Evolutionary conservation across 1,140 invertebrate genomes (phyloP).

Genomic region (Zaprionus ghesquierei): DNA sequence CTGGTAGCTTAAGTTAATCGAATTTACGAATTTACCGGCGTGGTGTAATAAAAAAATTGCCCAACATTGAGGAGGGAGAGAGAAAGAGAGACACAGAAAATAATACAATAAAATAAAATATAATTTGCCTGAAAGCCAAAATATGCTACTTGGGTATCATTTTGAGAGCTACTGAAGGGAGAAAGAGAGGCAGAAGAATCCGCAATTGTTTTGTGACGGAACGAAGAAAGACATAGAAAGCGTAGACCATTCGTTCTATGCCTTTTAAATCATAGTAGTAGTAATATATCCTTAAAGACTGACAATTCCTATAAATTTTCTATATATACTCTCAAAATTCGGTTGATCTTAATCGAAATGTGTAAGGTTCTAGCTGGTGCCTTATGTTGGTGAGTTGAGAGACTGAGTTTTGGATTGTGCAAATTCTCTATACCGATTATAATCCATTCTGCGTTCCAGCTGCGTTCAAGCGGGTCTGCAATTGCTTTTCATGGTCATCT

Average conservation of each 20-base stretch:
- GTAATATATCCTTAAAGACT: too few species aligned
- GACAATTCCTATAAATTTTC: too few species aligned
- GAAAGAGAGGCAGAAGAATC: neutral
- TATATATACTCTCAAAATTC: too few species aligned
- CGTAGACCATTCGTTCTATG: neutral
- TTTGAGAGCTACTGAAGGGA: neutral
- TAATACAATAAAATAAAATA: slow-evolving; percentile 62
- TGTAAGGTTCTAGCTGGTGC: neutral
- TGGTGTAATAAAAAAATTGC: slow-evolving; percentile 33
- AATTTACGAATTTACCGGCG: slow-evolving; percentile 45
- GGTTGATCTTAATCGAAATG: neutral
- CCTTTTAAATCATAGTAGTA: neutral
- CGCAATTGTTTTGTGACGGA: neutral
- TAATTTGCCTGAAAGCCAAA: slow-evolving; percentile 61
- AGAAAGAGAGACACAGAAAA: neutral
- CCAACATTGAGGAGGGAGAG: neutral
- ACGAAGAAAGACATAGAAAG: too few species aligned
- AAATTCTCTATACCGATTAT: too few species aligned
- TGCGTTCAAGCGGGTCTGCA: slow-evolving; percentile 16
- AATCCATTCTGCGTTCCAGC: slow-evolving; percentile 8
- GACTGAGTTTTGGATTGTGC: too few species aligned
- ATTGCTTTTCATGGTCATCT: neutral
- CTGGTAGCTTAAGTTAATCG: slow-evolving; percentile 61
- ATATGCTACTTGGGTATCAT: slow-evolving; percentile 49
- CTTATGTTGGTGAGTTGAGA: slow-evolving; percentile 21